phyloP scores from a whole-genome alignment of 1,140 invertebrate genomes.

The Drosophila athabasca region DNA sequence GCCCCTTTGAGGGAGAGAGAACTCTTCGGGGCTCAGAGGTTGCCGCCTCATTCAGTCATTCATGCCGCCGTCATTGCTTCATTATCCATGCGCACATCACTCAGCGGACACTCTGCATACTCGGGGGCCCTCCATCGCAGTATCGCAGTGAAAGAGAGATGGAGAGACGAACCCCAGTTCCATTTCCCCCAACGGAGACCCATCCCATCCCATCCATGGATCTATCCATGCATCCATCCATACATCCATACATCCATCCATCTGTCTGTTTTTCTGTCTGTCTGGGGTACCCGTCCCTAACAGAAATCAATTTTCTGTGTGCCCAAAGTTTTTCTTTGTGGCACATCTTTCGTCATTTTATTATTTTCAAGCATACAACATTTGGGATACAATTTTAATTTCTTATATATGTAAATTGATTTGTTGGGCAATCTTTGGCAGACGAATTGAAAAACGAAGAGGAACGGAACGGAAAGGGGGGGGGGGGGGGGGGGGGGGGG shows the following conservation, averaged over 20 bases:
- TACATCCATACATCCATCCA: conserved; percentile 36
- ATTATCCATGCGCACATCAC: conserved; percentile 80
- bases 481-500: too few species aligned
- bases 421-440: conserved; percentile 10
- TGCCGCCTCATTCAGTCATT: conserved; percentile 58
- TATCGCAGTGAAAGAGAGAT: too few species aligned
- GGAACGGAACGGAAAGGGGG: too few species aligned
- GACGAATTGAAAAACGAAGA: background rate
- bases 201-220: conserved; percentile 31
- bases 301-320: conserved; percentile 62
- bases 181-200: conserved; percentile 19
- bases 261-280: conserved; percentile 27
- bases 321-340: conserved; percentile 34
- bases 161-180: conserved; percentile 16
- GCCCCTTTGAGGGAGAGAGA: conserved; percentile 58
- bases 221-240: conserved; percentile 33
- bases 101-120: conserved; percentile 57
- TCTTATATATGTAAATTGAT: conserved; percentile 48
- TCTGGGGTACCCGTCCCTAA: background rate
- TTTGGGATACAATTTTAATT: conserved; percentile 31
- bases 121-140: conserved; percentile 1
- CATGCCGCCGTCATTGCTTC: conserved; percentile 68
- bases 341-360: conserved; percentile 52
- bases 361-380: conserved; percentile 31
- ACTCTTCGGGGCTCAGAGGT: conserved; percentile 39